Evolutionary conservation across 2,113 vertebrate genomes (phyloP).

Genomic region (Tychaedon coryphoeus): DNA sequence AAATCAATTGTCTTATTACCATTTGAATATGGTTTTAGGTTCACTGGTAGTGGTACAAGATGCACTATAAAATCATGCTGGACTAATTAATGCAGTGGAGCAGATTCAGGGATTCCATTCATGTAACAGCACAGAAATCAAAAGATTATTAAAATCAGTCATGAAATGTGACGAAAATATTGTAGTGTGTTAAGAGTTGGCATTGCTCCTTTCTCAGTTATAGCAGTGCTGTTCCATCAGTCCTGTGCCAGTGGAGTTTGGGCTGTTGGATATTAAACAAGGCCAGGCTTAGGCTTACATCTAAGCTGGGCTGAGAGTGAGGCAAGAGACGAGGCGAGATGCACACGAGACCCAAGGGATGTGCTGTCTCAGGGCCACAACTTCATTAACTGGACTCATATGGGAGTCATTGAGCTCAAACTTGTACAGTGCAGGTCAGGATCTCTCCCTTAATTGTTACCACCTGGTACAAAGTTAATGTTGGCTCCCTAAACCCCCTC

Average conservation of each 20-base stretch:
- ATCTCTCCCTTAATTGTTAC: slow-evolving; percentile 11
- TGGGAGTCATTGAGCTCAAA: slow-evolving; percentile 42
- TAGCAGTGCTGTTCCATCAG: neutral
- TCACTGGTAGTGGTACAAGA: neutral
- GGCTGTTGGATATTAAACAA: neutral
- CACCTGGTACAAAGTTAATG: slow-evolving; percentile 2
- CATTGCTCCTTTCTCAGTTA: neutral
- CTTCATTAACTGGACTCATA: slow-evolving; percentile 30
- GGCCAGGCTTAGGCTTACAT: neutral
- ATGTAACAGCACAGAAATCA: neutral
- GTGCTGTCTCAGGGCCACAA: neutral
- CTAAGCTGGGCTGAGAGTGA: neutral
- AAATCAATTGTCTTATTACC: neutral
- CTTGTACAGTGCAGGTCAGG: slow-evolving; percentile 33
- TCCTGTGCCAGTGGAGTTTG: neutral
- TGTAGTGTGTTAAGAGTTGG: neutral
- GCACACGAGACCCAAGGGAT: neutral
- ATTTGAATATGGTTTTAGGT: neutral
- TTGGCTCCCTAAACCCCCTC: neutral
- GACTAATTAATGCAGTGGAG: neutral
- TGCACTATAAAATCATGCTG: neutral
- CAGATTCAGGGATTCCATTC: neutral
- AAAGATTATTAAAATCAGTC: neutral
- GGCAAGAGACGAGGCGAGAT: neutral
- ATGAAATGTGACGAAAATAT: neutral